A percentile compares a stretch with the other conserved stretches of the same genome.
Conservation (phyloP, 2,888 invertebrate species). For the Chrysopilus asiliformis region DNA sequence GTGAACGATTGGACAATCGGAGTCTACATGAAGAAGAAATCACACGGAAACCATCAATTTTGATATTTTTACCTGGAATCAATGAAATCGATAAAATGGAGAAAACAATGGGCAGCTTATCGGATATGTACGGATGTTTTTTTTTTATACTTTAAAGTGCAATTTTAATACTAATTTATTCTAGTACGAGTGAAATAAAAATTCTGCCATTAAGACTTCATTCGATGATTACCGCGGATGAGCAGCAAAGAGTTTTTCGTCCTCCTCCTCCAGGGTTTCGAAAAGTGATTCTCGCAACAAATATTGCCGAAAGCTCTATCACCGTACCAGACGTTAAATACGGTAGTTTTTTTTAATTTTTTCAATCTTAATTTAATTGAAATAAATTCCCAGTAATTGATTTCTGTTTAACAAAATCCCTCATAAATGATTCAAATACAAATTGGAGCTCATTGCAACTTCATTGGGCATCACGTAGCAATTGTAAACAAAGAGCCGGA, state of each 20-base stretch:
- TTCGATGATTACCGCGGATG: slow-evolving; percentile 65
- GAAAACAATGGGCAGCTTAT: slow-evolving; percentile 25
- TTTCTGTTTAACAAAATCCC: slow-evolving; percentile 78
- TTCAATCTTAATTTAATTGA: background rate
- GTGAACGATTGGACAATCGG: slow-evolving; percentile 37
- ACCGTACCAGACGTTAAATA: slow-evolving; percentile 80
- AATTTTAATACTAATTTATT: too few species aligned
- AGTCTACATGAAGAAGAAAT: slow-evolving; percentile 23
- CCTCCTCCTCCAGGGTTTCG: slow-evolving; percentile 35
- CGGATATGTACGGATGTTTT: too few species aligned
- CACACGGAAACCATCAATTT: slow-evolving; percentile 47
- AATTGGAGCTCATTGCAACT: slow-evolving; percentile 54
- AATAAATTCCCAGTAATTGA: slow-evolving; percentile 56
- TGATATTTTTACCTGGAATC: slow-evolving; percentile 83
- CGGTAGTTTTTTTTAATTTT: slow-evolving; percentile 18
- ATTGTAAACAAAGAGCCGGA: slow-evolving; percentile 80
- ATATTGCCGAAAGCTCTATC: slow-evolving; percentile 86
- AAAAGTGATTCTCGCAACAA: slow-evolving; percentile 79
- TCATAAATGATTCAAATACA: slow-evolving; percentile 60
- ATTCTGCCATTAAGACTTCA: slow-evolving; percentile 40
- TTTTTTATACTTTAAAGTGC: too few species aligned
- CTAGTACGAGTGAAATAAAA: slow-evolving; percentile 15
- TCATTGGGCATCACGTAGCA: slow-evolving; percentile 80
- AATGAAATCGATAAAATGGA: slow-evolving; percentile 67
- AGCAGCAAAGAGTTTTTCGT: slow-evolving; percentile 49